phyloP scores from a whole-genome alignment of 35 echinoderm and acorn worm species.

The Amphiura filiformis region DNA sequence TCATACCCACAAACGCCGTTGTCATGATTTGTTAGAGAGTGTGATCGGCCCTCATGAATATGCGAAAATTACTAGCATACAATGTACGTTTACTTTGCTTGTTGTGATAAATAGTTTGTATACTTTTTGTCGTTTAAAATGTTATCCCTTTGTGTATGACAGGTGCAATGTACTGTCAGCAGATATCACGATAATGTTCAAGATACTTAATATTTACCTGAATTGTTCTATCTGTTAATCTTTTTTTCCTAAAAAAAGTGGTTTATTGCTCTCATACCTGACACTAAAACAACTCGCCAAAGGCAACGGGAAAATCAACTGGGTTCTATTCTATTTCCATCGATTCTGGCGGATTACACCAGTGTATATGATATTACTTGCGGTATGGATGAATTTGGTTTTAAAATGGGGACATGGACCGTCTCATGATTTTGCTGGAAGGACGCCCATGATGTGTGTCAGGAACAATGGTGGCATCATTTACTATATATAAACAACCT shows the following conservation, averaged over 20 bases:
- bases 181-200: background rate
- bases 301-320: constrained; percentile 61
- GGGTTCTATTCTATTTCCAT: constrained; percentile 78
- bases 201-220: background rate
- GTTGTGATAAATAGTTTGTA: background rate
- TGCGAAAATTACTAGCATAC: no score
- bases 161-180: no score
- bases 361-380: constrained; percentile 65
- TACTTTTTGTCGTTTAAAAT: background rate
- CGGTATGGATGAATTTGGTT: constrained; percentile 14
- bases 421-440: background rate
- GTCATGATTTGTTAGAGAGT: no score
- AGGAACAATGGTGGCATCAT: constrained; percentile 90
- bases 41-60: no score
- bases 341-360: constrained; percentile 78
- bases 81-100: background rate
- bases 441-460: background rate
- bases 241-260: constrained; percentile 36
- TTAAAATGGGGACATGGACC: constrained; percentile 59
- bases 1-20: no score
- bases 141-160: no score
- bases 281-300: constrained; percentile 63
- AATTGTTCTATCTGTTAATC: background rate
- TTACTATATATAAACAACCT: constrained; percentile 90
- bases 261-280: constrained; percentile 66